These are phyloP conservation scores for Axis porcinus DNA, from an alignment of 2,113 vertebrate species.

Conservation along the genomic window DNA sequence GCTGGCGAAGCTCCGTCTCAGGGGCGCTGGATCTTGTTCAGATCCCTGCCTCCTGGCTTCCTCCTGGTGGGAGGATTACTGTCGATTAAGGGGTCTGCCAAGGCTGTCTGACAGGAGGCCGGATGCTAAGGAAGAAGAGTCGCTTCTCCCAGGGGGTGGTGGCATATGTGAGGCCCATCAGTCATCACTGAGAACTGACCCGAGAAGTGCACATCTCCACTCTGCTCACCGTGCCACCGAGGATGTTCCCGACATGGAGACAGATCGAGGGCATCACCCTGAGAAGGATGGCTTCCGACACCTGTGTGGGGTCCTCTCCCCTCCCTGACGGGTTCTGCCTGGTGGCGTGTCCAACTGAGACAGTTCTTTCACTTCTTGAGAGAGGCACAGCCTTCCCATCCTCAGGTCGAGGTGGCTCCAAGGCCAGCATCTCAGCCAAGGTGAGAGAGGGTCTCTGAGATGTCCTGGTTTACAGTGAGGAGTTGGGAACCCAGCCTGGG, in stretches of 20 bases:
- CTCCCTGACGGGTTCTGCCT: not conserved
- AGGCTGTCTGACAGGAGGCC: constrained; percentile 17
- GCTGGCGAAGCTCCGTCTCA: not conserved
- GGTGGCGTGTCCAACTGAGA: not conserved
- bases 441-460: not conserved
- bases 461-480: not conserved
- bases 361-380: not conserved
- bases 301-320: too few species aligned
- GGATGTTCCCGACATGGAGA: not conserved
- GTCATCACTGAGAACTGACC: constrained; percentile 29
- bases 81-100: not conserved
- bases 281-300: not conserved
- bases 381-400: not conserved
- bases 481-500: not conserved
- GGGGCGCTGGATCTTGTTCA: not conserved
- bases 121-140: constrained; percentile 52
- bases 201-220: not conserved
- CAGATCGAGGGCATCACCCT: rapidly evolving
- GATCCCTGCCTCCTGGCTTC: not conserved
- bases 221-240: not conserved
- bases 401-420: not conserved
- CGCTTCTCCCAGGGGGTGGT: not conserved
- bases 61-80: constrained; percentile 23
- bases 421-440: not conserved
- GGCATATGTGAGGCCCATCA: constrained; percentile 47